Conservation (phyloP, 2,113 vertebrate genomes). For the Apodemus speciosus region DNA sequence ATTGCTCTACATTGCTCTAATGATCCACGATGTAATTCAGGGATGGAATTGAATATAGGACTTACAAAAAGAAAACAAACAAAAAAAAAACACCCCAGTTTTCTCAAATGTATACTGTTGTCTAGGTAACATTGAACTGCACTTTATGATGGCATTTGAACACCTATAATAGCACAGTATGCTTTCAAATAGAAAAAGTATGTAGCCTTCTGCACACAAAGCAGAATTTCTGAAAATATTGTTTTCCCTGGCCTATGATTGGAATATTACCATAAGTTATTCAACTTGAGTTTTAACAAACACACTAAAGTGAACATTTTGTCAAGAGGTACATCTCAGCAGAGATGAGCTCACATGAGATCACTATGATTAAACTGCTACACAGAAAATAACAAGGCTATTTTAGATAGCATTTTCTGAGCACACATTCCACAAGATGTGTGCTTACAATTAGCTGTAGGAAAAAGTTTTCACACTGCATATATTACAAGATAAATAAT, state of each 20-base stretch:
- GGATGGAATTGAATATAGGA: background rate
- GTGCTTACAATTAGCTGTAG: constrained; percentile 58
- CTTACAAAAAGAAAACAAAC: constrained; percentile 17
- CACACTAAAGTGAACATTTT: background rate
- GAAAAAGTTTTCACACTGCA: constrained; percentile 62
- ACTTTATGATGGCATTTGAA: constrained; percentile 45
- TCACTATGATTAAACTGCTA: constrained; percentile 56
- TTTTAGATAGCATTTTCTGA: constrained; percentile 33
- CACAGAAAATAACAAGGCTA: constrained; percentile 59
- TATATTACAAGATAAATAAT: constrained; percentile 57
- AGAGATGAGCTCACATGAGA: constrained; percentile 56
- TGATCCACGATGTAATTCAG: background rate
- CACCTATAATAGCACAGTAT: constrained; percentile 16
- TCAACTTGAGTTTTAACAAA: constrained; percentile 59
- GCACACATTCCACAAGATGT: constrained; percentile 38
- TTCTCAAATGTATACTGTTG: constrained; percentile 2
- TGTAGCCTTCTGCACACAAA: background rate
- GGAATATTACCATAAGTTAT: constrained; percentile 52
- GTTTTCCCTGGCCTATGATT: background rate
- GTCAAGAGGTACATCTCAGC: constrained; percentile 40
- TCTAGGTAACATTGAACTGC: constrained; percentile 35
- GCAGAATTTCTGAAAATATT: constrained; percentile 22
- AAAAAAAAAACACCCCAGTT: background rate
- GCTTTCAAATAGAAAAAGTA: background rate
- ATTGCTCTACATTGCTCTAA: constrained; percentile 12